phyloP scores from a whole-genome alignment of 1,140 invertebrate species.

The Adelges cooleyi region DNA sequence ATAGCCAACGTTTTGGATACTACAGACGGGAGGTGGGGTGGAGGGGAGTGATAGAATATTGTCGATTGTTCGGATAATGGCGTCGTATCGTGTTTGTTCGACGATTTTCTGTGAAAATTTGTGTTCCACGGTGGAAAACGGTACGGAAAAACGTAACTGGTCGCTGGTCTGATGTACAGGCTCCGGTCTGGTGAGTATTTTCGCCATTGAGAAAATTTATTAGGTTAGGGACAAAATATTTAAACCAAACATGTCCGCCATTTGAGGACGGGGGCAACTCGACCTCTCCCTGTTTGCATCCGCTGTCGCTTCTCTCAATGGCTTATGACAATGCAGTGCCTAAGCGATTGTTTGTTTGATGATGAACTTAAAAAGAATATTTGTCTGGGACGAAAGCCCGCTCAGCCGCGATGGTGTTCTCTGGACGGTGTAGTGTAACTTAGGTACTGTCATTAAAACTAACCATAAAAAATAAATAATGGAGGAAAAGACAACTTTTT shows the following conservation, averaged over 20 bases:
- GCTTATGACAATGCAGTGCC: no score
- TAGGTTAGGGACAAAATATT: slow-evolving; percentile 18
- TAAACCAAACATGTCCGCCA: slow-evolving; percentile 3
- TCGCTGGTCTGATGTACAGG: not conserved
- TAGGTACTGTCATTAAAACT: not conserved
- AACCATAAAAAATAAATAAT: slow-evolving; percentile 25
- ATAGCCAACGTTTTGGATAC: not conserved
- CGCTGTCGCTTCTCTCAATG: no score
- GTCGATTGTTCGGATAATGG: not conserved
- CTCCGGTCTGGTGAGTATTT: not conserved
- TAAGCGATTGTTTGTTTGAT: no score
- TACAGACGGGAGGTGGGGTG: not conserved
- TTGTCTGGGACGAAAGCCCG: no score
- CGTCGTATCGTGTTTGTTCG: not conserved
- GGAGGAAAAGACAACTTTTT: slow-evolving; percentile 22
- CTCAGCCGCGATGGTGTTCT: not conserved
- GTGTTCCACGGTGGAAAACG: not conserved
- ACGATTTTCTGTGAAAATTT: not conserved
- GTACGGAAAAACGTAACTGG: not conserved
- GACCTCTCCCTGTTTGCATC: no score
- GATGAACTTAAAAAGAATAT: no score
- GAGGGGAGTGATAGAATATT: not conserved
- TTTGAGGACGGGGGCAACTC: not conserved
- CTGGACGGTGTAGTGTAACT: not conserved
- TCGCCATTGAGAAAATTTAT: not conserved